Conservation (phyloP, 1,140 invertebrate species). For the Drosophila fuyamai region DNA sequence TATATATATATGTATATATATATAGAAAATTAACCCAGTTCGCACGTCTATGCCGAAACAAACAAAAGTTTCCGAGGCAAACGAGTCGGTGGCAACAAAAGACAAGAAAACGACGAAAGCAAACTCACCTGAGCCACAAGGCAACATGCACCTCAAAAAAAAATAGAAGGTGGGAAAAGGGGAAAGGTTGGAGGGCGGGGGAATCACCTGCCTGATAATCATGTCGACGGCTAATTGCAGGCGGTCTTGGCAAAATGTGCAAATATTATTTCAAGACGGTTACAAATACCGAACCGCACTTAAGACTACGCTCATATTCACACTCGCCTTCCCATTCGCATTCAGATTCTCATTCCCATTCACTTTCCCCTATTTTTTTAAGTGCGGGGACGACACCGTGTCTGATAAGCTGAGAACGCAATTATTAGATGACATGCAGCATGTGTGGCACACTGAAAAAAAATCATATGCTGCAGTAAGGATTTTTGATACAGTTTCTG, state of each 20-base stretch:
- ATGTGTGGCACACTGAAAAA: slow-evolving; percentile 16
- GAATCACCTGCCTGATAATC: slow-evolving; percentile 44
- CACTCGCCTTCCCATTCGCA: slow-evolving; percentile 15
- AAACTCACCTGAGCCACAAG: slow-evolving; percentile 21
- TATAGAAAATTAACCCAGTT: slow-evolving; percentile 82
- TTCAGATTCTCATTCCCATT: slow-evolving; percentile 47
- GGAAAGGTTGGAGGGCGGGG: slow-evolving; percentile 8
- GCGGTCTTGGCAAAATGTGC: slow-evolving; percentile 54
- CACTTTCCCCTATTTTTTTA: slow-evolving; percentile 59
- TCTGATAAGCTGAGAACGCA: slow-evolving; percentile 65
- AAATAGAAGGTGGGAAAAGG: not conserved
- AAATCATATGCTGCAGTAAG: no score
- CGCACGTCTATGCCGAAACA: slow-evolving; percentile 78
- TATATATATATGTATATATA: slow-evolving; percentile 31
- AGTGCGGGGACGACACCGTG: slow-evolving; percentile 41
- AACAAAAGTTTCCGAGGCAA: slow-evolving; percentile 56
- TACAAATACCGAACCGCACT: slow-evolving; percentile 38
- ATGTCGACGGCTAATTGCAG: slow-evolving; percentile 55
- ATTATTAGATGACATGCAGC: slow-evolving; percentile 57
- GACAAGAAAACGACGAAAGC: slow-evolving; percentile 42
- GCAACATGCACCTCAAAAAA: slow-evolving; percentile 16
- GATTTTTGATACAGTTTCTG: no score
- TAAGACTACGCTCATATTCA: slow-evolving; percentile 49
- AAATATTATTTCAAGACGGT: slow-evolving; percentile 67
- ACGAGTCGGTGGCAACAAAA: slow-evolving; percentile 37